A percentile compares a stretch with the other conserved stretches of the same genome.
phyloP scores from a whole-genome alignment of 92 coral and sea anemone genomes.

The Phenganax stokvisi region DNA sequence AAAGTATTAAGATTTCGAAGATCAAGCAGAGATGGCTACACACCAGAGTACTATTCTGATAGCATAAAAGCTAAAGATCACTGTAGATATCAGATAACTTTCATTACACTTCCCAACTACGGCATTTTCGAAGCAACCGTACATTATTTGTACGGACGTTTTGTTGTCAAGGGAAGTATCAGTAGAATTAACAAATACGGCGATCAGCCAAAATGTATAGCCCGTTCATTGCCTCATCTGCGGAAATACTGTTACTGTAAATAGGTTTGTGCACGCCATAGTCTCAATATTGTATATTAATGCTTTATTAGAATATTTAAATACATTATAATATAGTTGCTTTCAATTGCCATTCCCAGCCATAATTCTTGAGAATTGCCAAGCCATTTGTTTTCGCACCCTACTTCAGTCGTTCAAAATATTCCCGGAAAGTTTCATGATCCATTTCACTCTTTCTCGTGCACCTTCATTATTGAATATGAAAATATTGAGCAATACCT shows the following conservation, averaged over 20 bases:
- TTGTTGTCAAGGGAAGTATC: conserved; percentile 58
- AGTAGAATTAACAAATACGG: conserved; percentile 79
- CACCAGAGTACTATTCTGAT: conserved; percentile 14
- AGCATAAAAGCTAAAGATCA: conserved; percentile 36
- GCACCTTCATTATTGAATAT: neutral
- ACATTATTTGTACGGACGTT: conserved; percentile 48
- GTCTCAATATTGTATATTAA: too few relatives aligned
- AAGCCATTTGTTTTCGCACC: too few relatives aligned
- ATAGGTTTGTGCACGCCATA: neutral
- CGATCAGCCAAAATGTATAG: conserved; percentile 75
- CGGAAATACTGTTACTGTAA: conserved; percentile 76
- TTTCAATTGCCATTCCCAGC: too few relatives aligned
- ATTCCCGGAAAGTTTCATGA: too few relatives aligned
- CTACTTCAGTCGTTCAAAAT: too few relatives aligned
- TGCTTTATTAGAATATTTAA: too few relatives aligned
- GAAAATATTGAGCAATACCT: neutral
- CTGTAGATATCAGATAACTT: conserved; percentile 67
- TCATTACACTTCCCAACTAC: conserved; percentile 65
- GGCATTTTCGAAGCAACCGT: conserved; percentile 78
- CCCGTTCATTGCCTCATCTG: conserved; percentile 61
- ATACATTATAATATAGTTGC: too few relatives aligned
- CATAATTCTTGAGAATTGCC: too few relatives aligned
- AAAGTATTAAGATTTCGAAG: conserved; percentile 64
- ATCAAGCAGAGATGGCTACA: conserved; percentile 38
- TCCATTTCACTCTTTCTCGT: neutral